Percentiles rank a stretch among this genome's conserved stretches.
Conservation (phyloP, 2,797 vertebrate genomes). For the Tamandua tetradactyla region DNA sequence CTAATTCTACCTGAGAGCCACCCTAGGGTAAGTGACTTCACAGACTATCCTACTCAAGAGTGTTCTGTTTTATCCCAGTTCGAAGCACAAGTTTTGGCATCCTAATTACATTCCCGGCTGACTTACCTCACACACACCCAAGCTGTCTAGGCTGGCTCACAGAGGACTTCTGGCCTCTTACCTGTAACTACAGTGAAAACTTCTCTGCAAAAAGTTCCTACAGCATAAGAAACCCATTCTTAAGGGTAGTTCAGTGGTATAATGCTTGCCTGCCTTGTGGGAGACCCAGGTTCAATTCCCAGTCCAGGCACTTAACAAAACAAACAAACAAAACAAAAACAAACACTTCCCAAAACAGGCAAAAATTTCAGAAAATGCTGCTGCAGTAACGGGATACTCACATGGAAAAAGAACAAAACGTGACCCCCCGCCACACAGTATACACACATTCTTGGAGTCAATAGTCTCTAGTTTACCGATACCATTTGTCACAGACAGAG, state of each 20-base stretch:
- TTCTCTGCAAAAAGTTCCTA: background rate
- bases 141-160: background rate
- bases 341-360: too few relatives aligned
- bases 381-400: too few relatives aligned
- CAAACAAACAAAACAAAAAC: too few relatives aligned
- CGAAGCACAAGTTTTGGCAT: background rate
- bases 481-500: background rate
- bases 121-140: background rate
- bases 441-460: too few relatives aligned
- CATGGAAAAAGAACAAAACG: too few relatives aligned
- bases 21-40: background rate
- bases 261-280: too few relatives aligned
- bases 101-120: background rate
- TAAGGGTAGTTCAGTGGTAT: too few relatives aligned
- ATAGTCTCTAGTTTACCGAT: background rate
- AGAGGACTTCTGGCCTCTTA: background rate
- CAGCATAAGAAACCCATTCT: background rate
- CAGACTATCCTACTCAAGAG: background rate
- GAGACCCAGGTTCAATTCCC: too few relatives aligned
- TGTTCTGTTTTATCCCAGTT: background rate
- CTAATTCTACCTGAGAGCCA: background rate
- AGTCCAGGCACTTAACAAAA: too few relatives aligned
- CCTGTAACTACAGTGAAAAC: background rate
- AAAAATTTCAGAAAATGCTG: too few relatives aligned
- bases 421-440: too few relatives aligned